Percentiles rank a stretch among this genome's conserved stretches.
These are phyloP conservation scores for Alectoris magna DNA, from an alignment of 2,797 vertebrate species.

Conservation along the genomic window DNA sequence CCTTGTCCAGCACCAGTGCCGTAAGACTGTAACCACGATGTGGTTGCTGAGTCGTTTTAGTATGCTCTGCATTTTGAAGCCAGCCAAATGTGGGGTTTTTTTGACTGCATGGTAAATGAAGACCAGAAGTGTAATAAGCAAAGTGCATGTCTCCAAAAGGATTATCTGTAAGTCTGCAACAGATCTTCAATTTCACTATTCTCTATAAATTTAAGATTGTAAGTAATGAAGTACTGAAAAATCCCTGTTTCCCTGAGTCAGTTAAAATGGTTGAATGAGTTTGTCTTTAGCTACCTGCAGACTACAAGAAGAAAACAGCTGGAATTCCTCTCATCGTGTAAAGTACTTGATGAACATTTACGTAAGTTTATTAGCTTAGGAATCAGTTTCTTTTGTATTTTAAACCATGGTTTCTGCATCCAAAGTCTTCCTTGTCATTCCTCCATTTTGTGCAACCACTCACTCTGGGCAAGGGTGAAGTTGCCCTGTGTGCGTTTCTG, in stretches of 20 bases:
- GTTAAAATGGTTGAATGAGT: neutral
- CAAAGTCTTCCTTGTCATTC: neutral
- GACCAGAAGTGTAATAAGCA: fast-evolving
- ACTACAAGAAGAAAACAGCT: neutral
- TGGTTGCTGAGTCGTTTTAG: neutral
- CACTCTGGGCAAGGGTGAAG: neutral
- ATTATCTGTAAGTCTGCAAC: neutral
- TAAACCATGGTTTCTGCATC: neutral
- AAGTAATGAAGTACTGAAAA: neutral
- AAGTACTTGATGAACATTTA: neutral
- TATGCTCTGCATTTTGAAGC: neutral
- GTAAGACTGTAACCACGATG: neutral
- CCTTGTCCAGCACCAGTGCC: neutral
- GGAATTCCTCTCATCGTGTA: neutral
- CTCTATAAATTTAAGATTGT: neutral
- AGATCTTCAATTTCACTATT: neutral
- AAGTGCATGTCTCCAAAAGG: neutral
- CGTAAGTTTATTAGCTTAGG: neutral
- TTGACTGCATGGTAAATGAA: neutral
- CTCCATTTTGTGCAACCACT: neutral
- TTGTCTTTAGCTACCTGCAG: neutral
- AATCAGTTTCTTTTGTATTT: neutral
- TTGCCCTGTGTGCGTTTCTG: neutral
- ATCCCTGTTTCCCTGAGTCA: neutral
- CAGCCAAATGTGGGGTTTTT: neutral